Conservation (phyloP, 2,888 invertebrate genomes). For the Boloria euphrosyne region DNA sequence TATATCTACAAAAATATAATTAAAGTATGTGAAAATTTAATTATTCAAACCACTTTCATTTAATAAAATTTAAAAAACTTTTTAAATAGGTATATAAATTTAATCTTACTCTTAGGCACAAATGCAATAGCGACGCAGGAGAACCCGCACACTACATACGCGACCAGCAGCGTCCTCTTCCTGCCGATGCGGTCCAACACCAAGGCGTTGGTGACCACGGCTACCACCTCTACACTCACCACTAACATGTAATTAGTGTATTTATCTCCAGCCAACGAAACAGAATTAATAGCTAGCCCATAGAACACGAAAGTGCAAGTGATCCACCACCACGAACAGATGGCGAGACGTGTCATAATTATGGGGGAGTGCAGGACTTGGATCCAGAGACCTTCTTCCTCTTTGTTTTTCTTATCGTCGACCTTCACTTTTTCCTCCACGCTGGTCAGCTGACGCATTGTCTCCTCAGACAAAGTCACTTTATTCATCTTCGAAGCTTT, state of each 20-base stretch:
- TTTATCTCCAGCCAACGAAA: slow-evolving; percentile 88
- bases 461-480: slow-evolving; percentile 71
- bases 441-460: slow-evolving; percentile 61
- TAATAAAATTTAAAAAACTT: too few species aligned
- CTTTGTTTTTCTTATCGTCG: slow-evolving; percentile 53
- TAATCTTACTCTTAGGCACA: slow-evolving; percentile 69
- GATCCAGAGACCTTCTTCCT: slow-evolving; percentile 57
- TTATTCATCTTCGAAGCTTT: slow-evolving; percentile 85
- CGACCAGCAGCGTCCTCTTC: slow-evolving; percentile 82
- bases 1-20: too few species aligned
- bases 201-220: slow-evolving; percentile 84
- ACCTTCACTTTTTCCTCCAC: slow-evolving; percentile 62
- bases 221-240: slow-evolving; percentile 87
- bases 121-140: slow-evolving; percentile 79
- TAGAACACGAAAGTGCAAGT: slow-evolving; percentile 91
- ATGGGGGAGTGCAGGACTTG: slow-evolving; percentile 69
- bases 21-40: too few species aligned
- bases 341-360: slow-evolving; percentile 67
- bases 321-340: slow-evolving; percentile 86
- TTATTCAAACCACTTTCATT: neutral
- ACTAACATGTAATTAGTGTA: slow-evolving; percentile 90
- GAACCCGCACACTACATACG: slow-evolving; percentile 81
- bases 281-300: slow-evolving; percentile 90
- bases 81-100: too few species aligned
- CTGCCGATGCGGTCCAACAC: slow-evolving; percentile 85